phyloP scores from a whole-genome alignment of 2,113 vertebrate genomes.

The Aegypius monachus region DNA sequence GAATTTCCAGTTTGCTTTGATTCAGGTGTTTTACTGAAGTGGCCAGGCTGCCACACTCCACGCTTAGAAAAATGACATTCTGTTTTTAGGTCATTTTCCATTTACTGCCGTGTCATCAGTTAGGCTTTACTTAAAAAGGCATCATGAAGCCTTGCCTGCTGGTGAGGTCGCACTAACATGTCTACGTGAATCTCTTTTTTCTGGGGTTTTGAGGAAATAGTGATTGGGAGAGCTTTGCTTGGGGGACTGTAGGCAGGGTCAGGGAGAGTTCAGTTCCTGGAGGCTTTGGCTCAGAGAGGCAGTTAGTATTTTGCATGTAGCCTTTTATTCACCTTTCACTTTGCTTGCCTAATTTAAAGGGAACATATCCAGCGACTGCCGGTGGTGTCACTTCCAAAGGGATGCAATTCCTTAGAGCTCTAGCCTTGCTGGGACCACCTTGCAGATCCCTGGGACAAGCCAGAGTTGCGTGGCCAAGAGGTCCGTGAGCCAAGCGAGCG shows the following conservation, averaged over 20 bases:
- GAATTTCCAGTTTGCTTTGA: not conserved
- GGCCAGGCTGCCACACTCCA: not conserved
- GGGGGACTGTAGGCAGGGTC: not conserved
- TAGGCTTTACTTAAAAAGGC: not conserved
- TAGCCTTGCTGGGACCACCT: not conserved
- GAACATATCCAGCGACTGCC: not conserved
- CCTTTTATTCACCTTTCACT: not conserved
- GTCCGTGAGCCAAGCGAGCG: fast-evolving
- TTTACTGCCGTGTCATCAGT: not conserved
- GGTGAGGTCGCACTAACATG: not conserved
- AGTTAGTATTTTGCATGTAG: not conserved
- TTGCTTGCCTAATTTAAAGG: not conserved
- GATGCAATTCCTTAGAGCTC: not conserved
- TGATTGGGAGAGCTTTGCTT: not conserved
- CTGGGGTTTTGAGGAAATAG: not conserved
- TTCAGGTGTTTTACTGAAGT: fast-evolving
- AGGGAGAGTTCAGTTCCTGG: not conserved
- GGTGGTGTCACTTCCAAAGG: not conserved
- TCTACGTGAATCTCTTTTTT: not conserved
- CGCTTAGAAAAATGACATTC: not conserved
- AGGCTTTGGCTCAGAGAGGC: not conserved
- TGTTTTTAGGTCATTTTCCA: not conserved
- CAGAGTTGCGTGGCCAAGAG: fast-evolving
- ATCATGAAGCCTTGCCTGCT: fast-evolving
- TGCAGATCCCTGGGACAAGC: not conserved